Evolutionary conservation across 2,888 invertebrate genomes (phyloP).

Genomic region (Oxyteleia sp.): DNA sequence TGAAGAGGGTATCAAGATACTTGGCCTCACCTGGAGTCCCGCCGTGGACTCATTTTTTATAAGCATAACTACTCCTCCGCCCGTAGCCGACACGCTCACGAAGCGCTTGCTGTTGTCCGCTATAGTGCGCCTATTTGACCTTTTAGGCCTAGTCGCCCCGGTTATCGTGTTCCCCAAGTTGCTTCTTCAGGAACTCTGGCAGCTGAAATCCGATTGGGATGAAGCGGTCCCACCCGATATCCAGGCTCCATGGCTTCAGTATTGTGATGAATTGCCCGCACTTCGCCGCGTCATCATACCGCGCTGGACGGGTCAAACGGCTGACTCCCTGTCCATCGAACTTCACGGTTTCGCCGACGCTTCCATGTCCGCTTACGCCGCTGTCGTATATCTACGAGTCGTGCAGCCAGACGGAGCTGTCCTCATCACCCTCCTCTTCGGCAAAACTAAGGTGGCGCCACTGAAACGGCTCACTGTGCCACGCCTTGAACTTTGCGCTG

Average conservation of each 20-base stretch:
- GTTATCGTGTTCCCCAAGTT: background rate
- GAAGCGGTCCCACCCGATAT: too few relatives aligned
- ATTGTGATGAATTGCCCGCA: too few relatives aligned
- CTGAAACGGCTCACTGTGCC: constrained; percentile 7
- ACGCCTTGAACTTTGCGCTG: constrained; percentile 21
- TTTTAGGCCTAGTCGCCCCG: background rate
- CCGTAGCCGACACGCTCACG: too few relatives aligned
- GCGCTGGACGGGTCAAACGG: background rate
- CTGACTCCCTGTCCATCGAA: background rate
- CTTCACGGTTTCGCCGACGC: constrained; percentile 11
- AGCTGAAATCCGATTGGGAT: background rate
- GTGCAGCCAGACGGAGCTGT: too few relatives aligned
- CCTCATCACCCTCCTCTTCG: too few relatives aligned
- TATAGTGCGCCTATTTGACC: background rate
- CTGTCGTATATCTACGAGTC: background rate
- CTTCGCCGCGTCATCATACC: too few relatives aligned
- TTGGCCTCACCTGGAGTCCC: background rate
- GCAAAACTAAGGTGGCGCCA: constrained; percentile 18
- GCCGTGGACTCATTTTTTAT: background rate
- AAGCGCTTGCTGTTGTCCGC: background rate
- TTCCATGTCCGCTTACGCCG: constrained; percentile 3
- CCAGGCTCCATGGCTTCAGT: too few relatives aligned
- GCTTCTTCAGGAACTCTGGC: background rate
- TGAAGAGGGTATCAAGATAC: background rate
- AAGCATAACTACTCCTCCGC: too few relatives aligned